Conservation (phyloP, 2,888 invertebrate species). For the Plebejus anna region DNA sequence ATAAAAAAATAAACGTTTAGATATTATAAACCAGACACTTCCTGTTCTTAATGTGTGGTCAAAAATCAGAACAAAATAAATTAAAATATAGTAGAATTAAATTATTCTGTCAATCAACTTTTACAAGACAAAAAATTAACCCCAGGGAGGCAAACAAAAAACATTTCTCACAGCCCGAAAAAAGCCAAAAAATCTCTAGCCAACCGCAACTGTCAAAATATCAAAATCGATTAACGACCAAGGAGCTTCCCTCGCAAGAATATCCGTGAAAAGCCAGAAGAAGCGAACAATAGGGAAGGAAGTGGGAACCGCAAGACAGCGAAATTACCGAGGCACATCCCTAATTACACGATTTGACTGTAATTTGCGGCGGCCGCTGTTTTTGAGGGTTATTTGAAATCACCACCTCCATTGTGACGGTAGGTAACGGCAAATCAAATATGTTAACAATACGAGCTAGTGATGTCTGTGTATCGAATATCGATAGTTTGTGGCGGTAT, state of each 20-base stretch:
- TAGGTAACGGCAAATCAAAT: slow-evolving; percentile 67
- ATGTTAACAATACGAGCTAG: slow-evolving; percentile 50
- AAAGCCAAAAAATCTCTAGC: slow-evolving; percentile 52
- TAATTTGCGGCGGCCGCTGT: slow-evolving; percentile 64
- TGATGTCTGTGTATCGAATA: slow-evolving; percentile 30
- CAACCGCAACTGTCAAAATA: slow-evolving; percentile 75
- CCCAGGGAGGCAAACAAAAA: slow-evolving; percentile 47
- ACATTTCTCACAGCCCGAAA: slow-evolving; percentile 44
- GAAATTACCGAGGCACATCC: slow-evolving; percentile 62
- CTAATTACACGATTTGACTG: slow-evolving; percentile 72
- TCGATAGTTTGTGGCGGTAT: not conserved
- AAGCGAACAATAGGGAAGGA: slow-evolving; percentile 71
- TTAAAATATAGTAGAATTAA: not conserved
- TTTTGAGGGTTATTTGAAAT: slow-evolving; percentile 57
- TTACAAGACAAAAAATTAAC: slow-evolving; percentile 33
- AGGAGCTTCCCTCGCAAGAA: slow-evolving; percentile 45
- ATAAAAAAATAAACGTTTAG: too few relatives aligned
- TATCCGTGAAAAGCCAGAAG: slow-evolving; percentile 45
- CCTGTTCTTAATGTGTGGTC: slow-evolving; percentile 1
- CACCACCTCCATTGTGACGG: slow-evolving; percentile 62
- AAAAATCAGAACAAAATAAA: not conserved
- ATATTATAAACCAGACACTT: not conserved
- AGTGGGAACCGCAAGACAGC: slow-evolving; percentile 68
- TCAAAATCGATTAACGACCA: slow-evolving; percentile 70
- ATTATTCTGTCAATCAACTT: slow-evolving; percentile 21